Percentiles rank a stretch among this genome's conserved stretches.
These are phyloP conservation scores for Ptychochromis oligacanthus DNA, from an alignment of 2,113 vertebrate genomes.

Conservation along the genomic window DNA sequence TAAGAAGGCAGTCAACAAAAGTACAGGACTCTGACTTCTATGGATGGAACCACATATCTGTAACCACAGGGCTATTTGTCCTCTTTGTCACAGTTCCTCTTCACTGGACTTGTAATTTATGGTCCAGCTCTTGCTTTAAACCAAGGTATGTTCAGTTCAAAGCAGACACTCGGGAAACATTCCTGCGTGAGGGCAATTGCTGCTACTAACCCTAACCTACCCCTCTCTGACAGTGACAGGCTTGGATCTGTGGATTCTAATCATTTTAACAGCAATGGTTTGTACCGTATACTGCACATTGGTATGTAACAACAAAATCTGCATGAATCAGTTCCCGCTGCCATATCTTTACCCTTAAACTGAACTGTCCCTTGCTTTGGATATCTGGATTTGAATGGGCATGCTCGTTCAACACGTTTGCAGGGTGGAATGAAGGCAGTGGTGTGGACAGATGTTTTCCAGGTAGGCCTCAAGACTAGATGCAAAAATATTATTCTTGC, in stretches of 20 bases:
- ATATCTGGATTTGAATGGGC: neutral
- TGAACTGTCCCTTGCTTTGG: neutral
- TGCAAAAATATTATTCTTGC: no score
- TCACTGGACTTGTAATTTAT: constrained; percentile 94
- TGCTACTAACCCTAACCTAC: neutral
- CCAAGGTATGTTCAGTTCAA: constrained; percentile 82
- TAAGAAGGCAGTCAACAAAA: constrained; percentile 22
- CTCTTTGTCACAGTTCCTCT: constrained; percentile 80
- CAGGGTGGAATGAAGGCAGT: constrained; percentile 93
- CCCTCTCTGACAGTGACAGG: constrained; percentile 84
- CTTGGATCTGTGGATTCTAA: constrained; percentile 87
- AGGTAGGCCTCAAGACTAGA: constrained; percentile 69
- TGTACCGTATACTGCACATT: constrained; percentile 91
- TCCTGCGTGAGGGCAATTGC: constrained; percentile 17
- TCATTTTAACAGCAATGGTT: constrained; percentile 86
- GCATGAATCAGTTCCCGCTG: neutral
- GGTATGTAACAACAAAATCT: constrained; percentile 71
- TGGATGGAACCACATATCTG: neutral
- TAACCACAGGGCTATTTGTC: fast-evolving
- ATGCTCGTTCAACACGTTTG: neutral
- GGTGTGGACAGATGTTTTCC: constrained; percentile 92
- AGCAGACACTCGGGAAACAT: neutral
- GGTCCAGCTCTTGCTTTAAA: constrained; percentile 93
- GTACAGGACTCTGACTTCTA: neutral
- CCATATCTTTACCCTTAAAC: neutral